Base-by-base conservation (phyloP, 1,140 invertebrate genomes). In the Nephila pilipes region DNA sequence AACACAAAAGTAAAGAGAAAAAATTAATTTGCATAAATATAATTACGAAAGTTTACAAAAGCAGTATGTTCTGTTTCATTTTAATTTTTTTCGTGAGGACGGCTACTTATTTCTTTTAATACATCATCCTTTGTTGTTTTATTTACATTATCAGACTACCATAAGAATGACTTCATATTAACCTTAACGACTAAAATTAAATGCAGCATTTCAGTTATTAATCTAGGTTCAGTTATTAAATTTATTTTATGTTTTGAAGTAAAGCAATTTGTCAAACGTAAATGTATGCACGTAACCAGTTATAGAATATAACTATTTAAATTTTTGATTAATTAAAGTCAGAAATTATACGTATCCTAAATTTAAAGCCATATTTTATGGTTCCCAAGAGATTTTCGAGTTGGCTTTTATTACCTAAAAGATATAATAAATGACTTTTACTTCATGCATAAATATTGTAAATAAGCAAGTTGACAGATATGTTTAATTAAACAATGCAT, bases 21-120 rank as follows among this genome's bases (percentile, higher is more conserved):
- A 55, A 75, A 87, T 54, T 55, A 46, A 83, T 80, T 92, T 81
- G 69, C 46, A 63, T 83, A 54, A 54, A 87, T n/a, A 16, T 81
- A 46, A 81, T 81, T 55, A 81, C 5, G 22, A 46, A 55, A 46
- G 80, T 55, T 81, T 81, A n/a, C 80, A 22, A 54, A 81, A 8
- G n/a, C 32, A 10, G 1, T n/a, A 22, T 8, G 38, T 25, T n/a
- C 12, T 46, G 6, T 46, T 46, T 46, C 46, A 16, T 36, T n/a
- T 46, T 46, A 6, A 16, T 36, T n/a, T 38, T 10, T 22, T 22
- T 1, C 10, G 32, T 14, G 29, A 81, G 16, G 20, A 81, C 12
- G n/a, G 38, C 54, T 81, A 20, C 38, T 75, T 22, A 4, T 81
- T 20, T 18, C 8, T 1, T 22, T 81, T 81, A 81, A 81, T 81